A percentile compares a stretch with the other conserved stretches of the same genome.
These are phyloP conservation scores for Equus quagga DNA, from an alignment of 2,113 vertebrate genomes.

Conservation along the genomic window DNA sequence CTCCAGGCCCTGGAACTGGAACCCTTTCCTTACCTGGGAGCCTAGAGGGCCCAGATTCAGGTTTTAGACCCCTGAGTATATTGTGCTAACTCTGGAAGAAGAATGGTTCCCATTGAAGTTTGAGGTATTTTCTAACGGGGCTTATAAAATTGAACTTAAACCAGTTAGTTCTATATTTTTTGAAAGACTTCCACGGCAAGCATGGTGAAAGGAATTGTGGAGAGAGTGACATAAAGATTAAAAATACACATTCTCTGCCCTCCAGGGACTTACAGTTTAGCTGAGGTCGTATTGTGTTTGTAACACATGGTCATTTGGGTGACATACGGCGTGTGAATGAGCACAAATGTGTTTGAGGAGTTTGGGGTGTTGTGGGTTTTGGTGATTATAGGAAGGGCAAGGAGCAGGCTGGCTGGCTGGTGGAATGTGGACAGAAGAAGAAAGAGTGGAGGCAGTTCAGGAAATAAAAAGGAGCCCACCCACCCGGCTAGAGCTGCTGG, in stretches of 20 bases:
- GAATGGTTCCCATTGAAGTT: background rate
- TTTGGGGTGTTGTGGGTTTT: background rate
- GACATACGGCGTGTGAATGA: background rate
- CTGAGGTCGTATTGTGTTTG: background rate
- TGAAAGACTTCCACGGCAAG: background rate
- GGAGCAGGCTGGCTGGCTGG: background rate
- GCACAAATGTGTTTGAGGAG: background rate
- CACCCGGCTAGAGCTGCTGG: background rate
- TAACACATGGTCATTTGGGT: background rate
- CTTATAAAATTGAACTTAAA: conserved; percentile 39
- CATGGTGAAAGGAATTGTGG: background rate
- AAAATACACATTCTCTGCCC: background rate
- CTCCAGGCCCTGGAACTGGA: background rate
- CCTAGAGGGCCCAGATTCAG: background rate
- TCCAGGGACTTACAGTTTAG: background rate
- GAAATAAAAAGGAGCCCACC: background rate
- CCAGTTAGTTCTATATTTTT: background rate
- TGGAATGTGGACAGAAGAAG: background rate
- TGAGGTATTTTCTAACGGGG: background rate
- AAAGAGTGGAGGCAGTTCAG: background rate
- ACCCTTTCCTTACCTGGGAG: background rate
- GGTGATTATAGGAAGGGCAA: background rate
- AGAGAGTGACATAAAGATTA: background rate
- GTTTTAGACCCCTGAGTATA: background rate
- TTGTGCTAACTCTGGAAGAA: background rate